Base-by-base conservation (phyloP, 2,888 invertebrate genomes). In the Tetrapedia diversipes region DNA sequence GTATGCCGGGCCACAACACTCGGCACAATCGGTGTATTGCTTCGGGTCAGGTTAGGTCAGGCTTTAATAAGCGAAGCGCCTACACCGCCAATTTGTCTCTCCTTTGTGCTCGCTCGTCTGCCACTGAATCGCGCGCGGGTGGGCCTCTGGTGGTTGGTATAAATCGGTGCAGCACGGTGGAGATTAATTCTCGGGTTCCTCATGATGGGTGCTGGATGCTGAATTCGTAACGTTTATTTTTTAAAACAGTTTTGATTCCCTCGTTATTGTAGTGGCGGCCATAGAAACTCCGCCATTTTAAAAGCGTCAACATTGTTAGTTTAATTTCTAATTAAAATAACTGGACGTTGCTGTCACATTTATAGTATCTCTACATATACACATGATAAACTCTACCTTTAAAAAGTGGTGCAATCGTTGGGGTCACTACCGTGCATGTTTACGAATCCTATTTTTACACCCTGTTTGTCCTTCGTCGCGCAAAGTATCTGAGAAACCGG, bases 1-100 rank as follows among this genome's bases (percentile, higher is more conserved):
- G n/a, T n/a, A n/a, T 72, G 53, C 41, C 61, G 43, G 43, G 11
- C 47, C 29, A 54, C 66, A 51, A 73, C 81, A 77, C 65, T 63
- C 76, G 69, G 57, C 70, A 75, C 81, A 81, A 83, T 78, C 77
- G 74, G 54, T 69, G 51, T 72, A 65, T 63, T 47, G 59, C 53
- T 43, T 51, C 67, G 60, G 72, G 70, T 71, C 57, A 61, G 72
- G 69, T 27, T 67, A 53, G 67, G 56, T 68, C 68, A 61, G 65
- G 63, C 45, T 67, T 73, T 67, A 73, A 77, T 70, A 69, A 79
- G 45, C 69, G 63, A 70, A 71, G 56, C 65, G 59, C 75, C 83
- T 71, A 83, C 57, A 80, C 81, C 70, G 83, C 81, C 81, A 82
- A 82, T 82, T 82, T 82, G 73, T 80, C 69, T 73, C 63, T 57